These are phyloP conservation scores for Yponomeuta sedellus DNA, from an alignment of 2,888 invertebrate species.

Conservation along the genomic window DNA sequence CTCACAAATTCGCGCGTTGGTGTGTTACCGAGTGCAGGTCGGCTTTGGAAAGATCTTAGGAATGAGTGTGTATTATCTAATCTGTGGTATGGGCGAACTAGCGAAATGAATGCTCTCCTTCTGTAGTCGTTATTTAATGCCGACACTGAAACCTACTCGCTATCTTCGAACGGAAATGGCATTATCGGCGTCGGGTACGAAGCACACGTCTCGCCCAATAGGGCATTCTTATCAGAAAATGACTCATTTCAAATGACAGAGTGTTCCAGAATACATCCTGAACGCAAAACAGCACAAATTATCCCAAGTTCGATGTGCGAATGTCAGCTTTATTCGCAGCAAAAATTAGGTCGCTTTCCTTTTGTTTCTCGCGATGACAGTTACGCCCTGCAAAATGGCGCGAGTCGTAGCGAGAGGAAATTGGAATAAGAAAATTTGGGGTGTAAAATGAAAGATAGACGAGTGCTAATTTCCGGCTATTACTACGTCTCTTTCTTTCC, in stretches of 20 bases:
- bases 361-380: conserved; percentile 25
- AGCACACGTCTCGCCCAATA: conserved; percentile 75
- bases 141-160: conserved; percentile 48
- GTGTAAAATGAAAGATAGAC: conserved; percentile 87
- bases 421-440: conserved; percentile 87
- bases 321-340: conserved; percentile 30
- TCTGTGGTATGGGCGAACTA: no score
- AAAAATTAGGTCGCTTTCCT: conserved; percentile 27
- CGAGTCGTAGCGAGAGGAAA: conserved; percentile 74
- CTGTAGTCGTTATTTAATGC: background rate
- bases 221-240: conserved; percentile 83
- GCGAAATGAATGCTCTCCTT: conserved; percentile 27
- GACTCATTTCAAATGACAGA: conserved; percentile 83
- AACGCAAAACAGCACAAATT: conserved; percentile 49
- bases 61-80: no score
- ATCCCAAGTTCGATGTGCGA: conserved; percentile 24
- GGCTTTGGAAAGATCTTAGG: no score
- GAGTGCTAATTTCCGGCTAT: conserved; percentile 83
- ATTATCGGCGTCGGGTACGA: conserved; percentile 66
- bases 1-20: no score
- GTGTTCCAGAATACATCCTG: conserved; percentile 63
- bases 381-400: conserved; percentile 49
- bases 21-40: no score
- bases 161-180: conserved; percentile 73
- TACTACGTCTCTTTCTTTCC: conserved; percentile 75